phyloP scores from a whole-genome alignment of 2,797 vertebrate genomes.

The Sebastes dallii region DNA sequence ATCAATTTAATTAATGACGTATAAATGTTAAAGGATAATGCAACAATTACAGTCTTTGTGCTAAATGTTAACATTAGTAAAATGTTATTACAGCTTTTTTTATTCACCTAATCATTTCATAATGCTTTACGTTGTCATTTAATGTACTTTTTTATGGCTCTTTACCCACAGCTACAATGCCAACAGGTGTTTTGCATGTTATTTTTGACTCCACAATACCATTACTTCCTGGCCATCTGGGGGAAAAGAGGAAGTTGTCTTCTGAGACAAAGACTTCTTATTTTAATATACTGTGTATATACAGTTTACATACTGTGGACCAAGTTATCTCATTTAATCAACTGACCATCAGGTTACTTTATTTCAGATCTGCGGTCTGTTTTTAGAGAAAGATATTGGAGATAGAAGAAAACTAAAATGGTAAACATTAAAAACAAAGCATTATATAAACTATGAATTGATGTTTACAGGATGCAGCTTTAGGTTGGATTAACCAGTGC shows the following conservation, averaged over 20 bases:
- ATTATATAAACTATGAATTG: neutral
- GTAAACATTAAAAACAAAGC: neutral
- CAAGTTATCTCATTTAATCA: neutral
- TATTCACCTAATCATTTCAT: neutral
- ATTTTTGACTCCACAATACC: constrained; percentile 62
- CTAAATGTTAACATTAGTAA: neutral
- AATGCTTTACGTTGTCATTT: neutral
- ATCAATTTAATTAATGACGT: neutral
- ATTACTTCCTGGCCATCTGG: constrained; percentile 83
- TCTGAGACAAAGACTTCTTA: constrained; percentile 36
- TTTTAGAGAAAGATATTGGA: neutral
- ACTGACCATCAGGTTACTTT: neutral
- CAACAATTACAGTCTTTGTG: neutral
- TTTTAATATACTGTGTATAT: neutral
- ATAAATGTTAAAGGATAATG: neutral
- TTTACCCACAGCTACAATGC: constrained; percentile 14
- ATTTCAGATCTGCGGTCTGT: neutral
- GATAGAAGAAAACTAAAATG: neutral
- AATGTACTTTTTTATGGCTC: neutral
- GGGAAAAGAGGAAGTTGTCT: constrained; percentile 81
- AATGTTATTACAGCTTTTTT: neutral
- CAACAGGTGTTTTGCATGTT: constrained; percentile 70
- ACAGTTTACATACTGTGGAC: too few relatives aligned
- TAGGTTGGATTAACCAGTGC: neutral
- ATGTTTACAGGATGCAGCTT: too few relatives aligned